Percentiles rank a stretch among this genome's conserved stretches.
phyloP scores from a whole-genome alignment of 2,888 invertebrate species.

The Augiades crinisus region DNA sequence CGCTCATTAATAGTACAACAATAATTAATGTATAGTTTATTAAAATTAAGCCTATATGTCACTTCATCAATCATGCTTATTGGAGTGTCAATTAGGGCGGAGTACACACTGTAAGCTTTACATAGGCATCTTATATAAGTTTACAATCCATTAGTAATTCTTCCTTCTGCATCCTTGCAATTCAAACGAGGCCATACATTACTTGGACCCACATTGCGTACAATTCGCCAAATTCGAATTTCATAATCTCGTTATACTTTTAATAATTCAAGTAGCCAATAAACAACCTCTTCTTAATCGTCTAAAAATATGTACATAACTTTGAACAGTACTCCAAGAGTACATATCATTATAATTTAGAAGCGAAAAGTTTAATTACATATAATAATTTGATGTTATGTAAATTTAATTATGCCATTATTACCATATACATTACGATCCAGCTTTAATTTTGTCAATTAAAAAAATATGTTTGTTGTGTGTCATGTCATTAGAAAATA shows the following conservation, averaged over 20 bases:
- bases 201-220: constrained; percentile 22
- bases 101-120: constrained; percentile 20
- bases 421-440: too few species aligned
- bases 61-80: neutral
- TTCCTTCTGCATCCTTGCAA: neutral
- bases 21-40: neutral
- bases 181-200: constrained; percentile 9
- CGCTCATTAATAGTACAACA: neutral
- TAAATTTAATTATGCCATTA: too few species aligned
- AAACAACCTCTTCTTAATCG: neutral
- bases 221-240: constrained; percentile 12
- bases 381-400: neutral
- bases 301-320: neutral
- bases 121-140: constrained; percentile 6
- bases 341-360: neutral
- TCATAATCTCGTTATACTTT: neutral
- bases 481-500: too few species aligned
- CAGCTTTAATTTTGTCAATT: too few species aligned
- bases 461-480: too few species aligned
- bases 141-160: constrained; percentile 7
- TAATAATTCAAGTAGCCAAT: constrained; percentile 1
- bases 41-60: neutral
- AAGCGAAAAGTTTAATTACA: neutral
- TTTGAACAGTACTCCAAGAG: constrained; percentile 6
- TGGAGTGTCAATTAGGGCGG: constrained; percentile 13